Conservation (phyloP, 2,888 invertebrate genomes). For the Pinctada fucata region DNA sequence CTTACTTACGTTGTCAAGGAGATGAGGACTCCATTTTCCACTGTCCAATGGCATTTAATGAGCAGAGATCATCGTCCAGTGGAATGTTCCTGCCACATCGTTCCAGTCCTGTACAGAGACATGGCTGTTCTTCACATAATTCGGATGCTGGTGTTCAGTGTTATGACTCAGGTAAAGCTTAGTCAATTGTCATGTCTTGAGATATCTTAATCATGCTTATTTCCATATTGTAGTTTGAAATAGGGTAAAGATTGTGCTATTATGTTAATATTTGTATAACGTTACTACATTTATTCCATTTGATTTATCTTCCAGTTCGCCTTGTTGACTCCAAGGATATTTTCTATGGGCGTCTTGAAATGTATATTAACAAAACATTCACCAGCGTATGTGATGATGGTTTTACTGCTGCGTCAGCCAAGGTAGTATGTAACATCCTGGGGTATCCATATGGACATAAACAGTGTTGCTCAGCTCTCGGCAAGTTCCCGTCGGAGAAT, state of each 20-base stretch:
- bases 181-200: background rate
- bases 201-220: too few species aligned
- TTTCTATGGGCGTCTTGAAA: conserved; percentile 61
- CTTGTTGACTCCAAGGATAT: conserved; percentile 51
- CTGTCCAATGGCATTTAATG: conserved; percentile 56
- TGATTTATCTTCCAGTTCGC: conserved; percentile 48
- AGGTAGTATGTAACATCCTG: conserved; percentile 58
- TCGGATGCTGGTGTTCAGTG: conserved; percentile 61
- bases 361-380: conserved; percentile 60
- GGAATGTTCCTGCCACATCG: conserved; percentile 11
- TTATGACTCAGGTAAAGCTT: conserved; percentile 53
- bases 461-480: conserved; percentile 58
- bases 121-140: conserved; percentile 54
- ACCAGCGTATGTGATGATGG: conserved; percentile 59
- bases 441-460: conserved; percentile 55
- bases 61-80: conserved; percentile 15
- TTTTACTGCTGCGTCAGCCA: conserved; percentile 54
- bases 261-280: too few species aligned
- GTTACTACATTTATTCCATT: too few species aligned
- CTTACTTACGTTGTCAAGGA: conserved; percentile 63
- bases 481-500: conserved; percentile 43
- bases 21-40: conserved; percentile 61
- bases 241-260: too few species aligned
- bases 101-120: conserved; percentile 46
- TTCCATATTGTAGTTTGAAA: too few species aligned